A percentile compares a stretch with the other conserved stretches of the same genome.
Conservation (phyloP, 2,888 invertebrate species). For the Drosophila longiperda region DNA sequence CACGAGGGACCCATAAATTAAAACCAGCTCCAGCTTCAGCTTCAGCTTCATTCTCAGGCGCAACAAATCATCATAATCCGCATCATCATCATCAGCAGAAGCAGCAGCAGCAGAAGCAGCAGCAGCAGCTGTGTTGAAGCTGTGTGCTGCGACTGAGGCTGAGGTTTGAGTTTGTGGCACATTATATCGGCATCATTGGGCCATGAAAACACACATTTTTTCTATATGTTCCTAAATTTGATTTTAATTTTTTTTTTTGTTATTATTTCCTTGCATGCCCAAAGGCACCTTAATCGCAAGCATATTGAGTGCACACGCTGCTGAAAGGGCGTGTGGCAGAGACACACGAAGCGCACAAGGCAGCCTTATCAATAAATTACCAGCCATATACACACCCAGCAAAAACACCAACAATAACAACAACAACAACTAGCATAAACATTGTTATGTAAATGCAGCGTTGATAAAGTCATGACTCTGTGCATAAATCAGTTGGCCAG, state of each 20-base stretch:
- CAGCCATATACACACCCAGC: conserved; percentile 23
- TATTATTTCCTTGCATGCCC: conserved; percentile 34
- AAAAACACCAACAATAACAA: conserved; percentile 6
- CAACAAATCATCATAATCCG: conserved; percentile 57
- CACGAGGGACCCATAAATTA: conserved; percentile 62
- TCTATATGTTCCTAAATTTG: neutral
- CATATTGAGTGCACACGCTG: conserved; percentile 60
- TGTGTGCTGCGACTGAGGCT: neutral
- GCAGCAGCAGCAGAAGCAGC: neutral
- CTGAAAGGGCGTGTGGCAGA: neutral
- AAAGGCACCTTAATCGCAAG: conserved; percentile 57
- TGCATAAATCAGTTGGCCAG: conserved; percentile 57
- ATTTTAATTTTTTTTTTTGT: neutral
- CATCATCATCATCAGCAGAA: conserved; percentile 25
- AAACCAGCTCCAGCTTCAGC: conserved; percentile 22
- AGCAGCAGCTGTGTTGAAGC: neutral
- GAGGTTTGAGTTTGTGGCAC: conserved; percentile 32
- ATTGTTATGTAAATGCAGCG: conserved; percentile 69
- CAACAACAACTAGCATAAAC: conserved; percentile 31
- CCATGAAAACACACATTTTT: conserved; percentile 62
- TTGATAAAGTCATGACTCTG: conserved; percentile 63
- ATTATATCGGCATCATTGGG: conserved; percentile 69
- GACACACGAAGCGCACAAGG: neutral
- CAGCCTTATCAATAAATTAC: conserved; percentile 74
- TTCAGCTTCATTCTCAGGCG: conserved; percentile 2